Evolutionary conservation across 2,888 invertebrate species (phyloP).

Genomic region (Drosophila rubida): DNA sequence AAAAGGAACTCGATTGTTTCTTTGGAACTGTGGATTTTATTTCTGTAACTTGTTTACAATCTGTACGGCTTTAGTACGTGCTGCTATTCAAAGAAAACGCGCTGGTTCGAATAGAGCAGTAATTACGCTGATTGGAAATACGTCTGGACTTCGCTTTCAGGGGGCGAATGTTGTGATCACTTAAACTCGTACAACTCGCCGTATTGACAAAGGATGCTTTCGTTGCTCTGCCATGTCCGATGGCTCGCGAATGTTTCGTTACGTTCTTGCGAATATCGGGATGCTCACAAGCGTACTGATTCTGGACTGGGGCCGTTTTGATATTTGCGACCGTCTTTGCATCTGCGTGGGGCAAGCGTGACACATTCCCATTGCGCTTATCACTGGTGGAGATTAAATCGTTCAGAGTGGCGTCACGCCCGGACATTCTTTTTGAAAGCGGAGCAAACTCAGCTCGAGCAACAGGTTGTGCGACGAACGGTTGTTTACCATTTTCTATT

Average conservation of each 20-base stretch:
- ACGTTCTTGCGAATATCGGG: not conserved
- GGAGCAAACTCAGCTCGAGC: not conserved
- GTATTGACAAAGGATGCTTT: not conserved
- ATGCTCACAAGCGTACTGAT: no score
- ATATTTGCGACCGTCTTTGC: not conserved
- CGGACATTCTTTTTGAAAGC: not conserved
- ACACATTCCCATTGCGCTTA: not conserved
- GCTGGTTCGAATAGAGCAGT: not conserved
- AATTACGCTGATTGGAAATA: not conserved
- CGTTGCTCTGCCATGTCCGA: not conserved
- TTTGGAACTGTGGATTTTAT: no score
- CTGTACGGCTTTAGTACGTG: no score
- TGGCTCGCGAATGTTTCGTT: not conserved
- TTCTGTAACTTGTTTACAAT: no score
- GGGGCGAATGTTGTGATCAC: not conserved
- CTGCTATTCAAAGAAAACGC: constrained; percentile 4
- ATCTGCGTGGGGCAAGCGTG: not conserved
- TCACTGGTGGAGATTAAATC: not conserved
- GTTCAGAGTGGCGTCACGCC: not conserved
- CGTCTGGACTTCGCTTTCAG: not conserved
- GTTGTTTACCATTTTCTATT: not conserved
- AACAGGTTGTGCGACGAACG: not conserved
- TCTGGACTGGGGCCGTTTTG: no score
- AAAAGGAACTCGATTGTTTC: no score
- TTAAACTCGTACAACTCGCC: not conserved